Evolutionary conservation across 2,888 invertebrate species (phyloP), one percentile per base, ranked within the genome.

Genomic region (Apamea crenata): DNA sequence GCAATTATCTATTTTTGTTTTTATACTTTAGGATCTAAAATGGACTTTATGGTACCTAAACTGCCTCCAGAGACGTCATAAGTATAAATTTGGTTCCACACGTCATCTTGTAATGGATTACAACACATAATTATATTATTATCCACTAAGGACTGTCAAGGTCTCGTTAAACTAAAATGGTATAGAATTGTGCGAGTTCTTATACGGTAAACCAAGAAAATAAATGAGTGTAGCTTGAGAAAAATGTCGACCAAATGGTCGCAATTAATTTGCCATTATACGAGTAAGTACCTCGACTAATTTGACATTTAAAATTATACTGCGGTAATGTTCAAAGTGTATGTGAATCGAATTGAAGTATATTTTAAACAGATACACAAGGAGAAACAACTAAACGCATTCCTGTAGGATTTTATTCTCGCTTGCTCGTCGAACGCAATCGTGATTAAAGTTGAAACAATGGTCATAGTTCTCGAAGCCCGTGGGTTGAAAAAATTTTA

Each of bases 61-160:
- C 86, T 88, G 87, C 91, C 87, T 83, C 78, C 76, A 88, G 91
- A 94, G 93, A 95, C 95, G 96, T 96, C 95, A 95, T 92, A 89
- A 77, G 92, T 92, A 94, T 95, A 92, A 90, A 94, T 95, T 94
- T 93, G 95, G 95, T 91, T 92, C 93, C 93, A 91, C 90, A 93
- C 94, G 95, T 95, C 96, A 95, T 90, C 90, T 88, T 88, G 88
- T 93, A 93, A 95, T 93, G 91, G 90, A 90, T 90, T 91, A 89
- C 90, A 87, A 91, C 92, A 88, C 86, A 93, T 93, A 94, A 94
- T 94, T 93, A 94, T 89, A 92, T 94, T 93, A 90, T 91, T 93
- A 91, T 94, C 92, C 87, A 91, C 83, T 94, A 95, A 94, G 95
- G 95, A 91, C 89, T 84, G 91, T 74, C 93, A 94, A 95, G 95